Evolutionary conservation across 2,888 invertebrate species (phyloP).

Genomic region (Clepsis dumicolana): DNA sequence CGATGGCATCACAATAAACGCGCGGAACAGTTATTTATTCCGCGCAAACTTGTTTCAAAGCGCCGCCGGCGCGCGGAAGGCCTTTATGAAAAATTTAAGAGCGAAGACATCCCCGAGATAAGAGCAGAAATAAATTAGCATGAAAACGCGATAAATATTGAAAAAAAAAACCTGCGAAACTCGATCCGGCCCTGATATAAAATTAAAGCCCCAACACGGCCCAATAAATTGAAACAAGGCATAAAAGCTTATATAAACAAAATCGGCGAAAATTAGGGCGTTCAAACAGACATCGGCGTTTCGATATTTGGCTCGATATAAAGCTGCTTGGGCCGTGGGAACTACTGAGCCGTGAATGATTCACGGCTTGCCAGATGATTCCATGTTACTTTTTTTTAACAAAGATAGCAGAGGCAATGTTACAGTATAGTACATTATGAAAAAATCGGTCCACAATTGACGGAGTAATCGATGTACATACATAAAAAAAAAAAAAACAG

Average conservation of each 20-base stretch:
- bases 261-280: conserved; percentile 43
- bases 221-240: conserved; percentile 43
- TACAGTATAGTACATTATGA: not conserved
- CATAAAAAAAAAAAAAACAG: too few relatives aligned
- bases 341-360: conserved; percentile 32
- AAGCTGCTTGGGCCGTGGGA: conserved; percentile 21
- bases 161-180: conserved; percentile 37
- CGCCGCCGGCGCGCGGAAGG: conserved; percentile 11
- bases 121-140: conserved; percentile 40
- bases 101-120: conserved; percentile 40
- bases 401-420: not conserved
- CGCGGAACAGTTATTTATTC: conserved; percentile 35
- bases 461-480: too few relatives aligned
- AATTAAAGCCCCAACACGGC: conserved; percentile 46
- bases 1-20: conserved; percentile 16
- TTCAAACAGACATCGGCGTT: conserved; percentile 41
- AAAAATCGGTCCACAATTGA: not conserved
- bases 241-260: conserved; percentile 47
- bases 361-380: conserved; percentile 9
- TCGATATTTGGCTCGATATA: conserved; percentile 29
- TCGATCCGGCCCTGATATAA: conserved; percentile 47
- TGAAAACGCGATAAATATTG: conserved; percentile 43
- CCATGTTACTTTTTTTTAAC: not conserved
- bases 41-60: conserved; percentile 28
- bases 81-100: conserved; percentile 38